Conservation (phyloP, 2,888 invertebrate species). For the Drosophila planitibia region DNA sequence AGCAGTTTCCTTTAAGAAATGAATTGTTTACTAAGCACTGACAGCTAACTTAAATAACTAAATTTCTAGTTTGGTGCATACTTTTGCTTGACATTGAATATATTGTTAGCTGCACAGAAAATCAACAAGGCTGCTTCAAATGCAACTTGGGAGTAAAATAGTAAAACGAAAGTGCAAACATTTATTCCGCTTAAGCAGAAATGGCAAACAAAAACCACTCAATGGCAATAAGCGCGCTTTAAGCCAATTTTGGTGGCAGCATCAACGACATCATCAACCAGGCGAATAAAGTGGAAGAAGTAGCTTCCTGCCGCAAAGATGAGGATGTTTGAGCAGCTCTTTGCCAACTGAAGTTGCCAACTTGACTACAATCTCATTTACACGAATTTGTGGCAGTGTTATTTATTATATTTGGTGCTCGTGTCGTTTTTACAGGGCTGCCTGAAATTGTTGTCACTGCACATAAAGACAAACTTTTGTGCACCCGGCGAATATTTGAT, state of each 20-base stretch:
- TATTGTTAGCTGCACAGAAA: not conserved
- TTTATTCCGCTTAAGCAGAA: constrained; percentile 62
- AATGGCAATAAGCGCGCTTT: constrained; percentile 65
- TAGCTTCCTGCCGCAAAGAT: not conserved
- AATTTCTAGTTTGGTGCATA: not conserved
- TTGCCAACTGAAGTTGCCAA: constrained; percentile 16
- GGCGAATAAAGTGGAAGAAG: not conserved
- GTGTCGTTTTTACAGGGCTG: constrained; percentile 88
- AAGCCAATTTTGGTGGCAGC: constrained; percentile 73
- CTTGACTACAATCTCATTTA: constrained; percentile 46
- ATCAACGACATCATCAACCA: constrained; percentile 3
- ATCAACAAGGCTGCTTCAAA: constrained; percentile 11
- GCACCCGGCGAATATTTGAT: constrained; percentile 98
- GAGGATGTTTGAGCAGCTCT: not conserved
- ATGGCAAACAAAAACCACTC: constrained; percentile 77
- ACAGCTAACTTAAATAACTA: too few relatives aligned
- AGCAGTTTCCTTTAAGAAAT: not conserved
- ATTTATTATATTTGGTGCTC: constrained; percentile 6
- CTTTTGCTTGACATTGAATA: not conserved
- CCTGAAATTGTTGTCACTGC: constrained; percentile 95
- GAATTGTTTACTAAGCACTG: not conserved
- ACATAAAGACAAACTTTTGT: constrained; percentile 97
- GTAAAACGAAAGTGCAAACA: constrained; percentile 50
- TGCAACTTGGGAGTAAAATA: constrained; percentile 25
- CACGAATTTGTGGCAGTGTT: constrained; percentile 14